Evolutionary conservation across 1,140 invertebrate species (phyloP), one percentile per base, ranked within the genome.

Genomic region (Ditylenchus dipsaci): DNA sequence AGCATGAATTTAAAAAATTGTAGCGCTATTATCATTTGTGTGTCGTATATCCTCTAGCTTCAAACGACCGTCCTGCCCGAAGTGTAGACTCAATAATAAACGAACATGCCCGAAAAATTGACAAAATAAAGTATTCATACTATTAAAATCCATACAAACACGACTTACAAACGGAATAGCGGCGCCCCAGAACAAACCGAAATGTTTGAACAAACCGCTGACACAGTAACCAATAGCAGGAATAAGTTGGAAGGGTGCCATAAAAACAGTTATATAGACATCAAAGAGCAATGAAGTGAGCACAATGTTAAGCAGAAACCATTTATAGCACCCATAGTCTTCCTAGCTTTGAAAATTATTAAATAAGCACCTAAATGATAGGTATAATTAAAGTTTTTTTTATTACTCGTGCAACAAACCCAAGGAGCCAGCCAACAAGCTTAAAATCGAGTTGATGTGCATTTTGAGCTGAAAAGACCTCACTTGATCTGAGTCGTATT

Each of bases 301-400:
- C 11, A 59, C 57, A 23, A 59, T 59, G 57, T 59, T 59, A 13
- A 59, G 57, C 21, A 59, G 19, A 38, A 59, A 59, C 57, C 57
- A 59, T 38, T 59, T 59, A 38, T 59, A 59, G 19, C 21, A 23
- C 57, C 57, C 11, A 59, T 21, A 13, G 57, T 59, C 13, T 11
- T 21, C 9, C 9, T 11, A 38, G 21, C 29, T 59, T 19, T 21
- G 11, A 19, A 59, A 11, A 59, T 38, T 11, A 59, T 59, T 13
- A 59, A 19, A 38, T 59, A 59, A 11, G 29, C 29, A 11, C 11
- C 57, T 45, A n/a, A 45, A 45, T n/a, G n/a, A n/a, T n/a, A n/a
- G n/a, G n/a, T n/a, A n/a, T n/a, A n/a, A n/a, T n/a, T n/a, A n/a
- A n/a, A n/a, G n/a, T n/a, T n/a, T n/a, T n/a, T n/a, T n/a, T n/a